Conservation (phyloP, 30 jellyfish, hydroid and myxozoan genomes). For the Rhopilema esculentum region DNA sequence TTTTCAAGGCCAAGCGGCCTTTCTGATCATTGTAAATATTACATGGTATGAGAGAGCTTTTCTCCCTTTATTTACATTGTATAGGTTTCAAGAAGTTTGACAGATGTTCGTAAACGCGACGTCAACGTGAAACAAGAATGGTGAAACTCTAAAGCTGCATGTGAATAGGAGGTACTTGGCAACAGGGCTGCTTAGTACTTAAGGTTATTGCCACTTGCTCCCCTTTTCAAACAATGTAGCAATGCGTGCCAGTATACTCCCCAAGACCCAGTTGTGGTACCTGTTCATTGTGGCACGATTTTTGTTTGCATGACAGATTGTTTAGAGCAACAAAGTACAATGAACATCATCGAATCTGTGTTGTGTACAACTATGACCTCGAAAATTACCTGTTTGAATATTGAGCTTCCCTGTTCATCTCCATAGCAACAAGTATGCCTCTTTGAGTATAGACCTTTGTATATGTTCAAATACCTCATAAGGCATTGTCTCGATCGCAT, state of each 20-base stretch:
- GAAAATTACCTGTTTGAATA: not conserved
- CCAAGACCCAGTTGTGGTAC: not conserved
- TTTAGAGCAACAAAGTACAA: not conserved
- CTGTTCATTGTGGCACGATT: not conserved
- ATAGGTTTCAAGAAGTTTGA: constrained; percentile 65
- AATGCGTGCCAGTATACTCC: not conserved
- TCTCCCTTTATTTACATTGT: constrained; percentile 49
- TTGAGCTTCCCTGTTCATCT: not conserved
- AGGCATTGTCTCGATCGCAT: not conserved
- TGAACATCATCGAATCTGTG: not conserved
- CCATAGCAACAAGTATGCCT: not conserved
- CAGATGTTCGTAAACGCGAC: constrained; percentile 59
- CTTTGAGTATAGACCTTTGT: not conserved
- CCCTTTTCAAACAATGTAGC: not conserved
- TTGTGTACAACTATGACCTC: not conserved
- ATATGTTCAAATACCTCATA: not conserved
- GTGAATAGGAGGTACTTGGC: not conserved
- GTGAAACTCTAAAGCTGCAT: not conserved
- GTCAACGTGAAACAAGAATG: not conserved
- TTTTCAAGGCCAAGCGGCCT: constrained; percentile 63
- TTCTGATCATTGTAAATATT: constrained; percentile 66
- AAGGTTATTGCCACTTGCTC: not conserved
- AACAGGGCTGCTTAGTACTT: not conserved
- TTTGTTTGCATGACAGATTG: not conserved
- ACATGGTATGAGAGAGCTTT: constrained; percentile 51